These are phyloP conservation scores for Lochmaea crataegi DNA, from an alignment of 2,888 invertebrate species.

Conservation along the genomic window DNA sequence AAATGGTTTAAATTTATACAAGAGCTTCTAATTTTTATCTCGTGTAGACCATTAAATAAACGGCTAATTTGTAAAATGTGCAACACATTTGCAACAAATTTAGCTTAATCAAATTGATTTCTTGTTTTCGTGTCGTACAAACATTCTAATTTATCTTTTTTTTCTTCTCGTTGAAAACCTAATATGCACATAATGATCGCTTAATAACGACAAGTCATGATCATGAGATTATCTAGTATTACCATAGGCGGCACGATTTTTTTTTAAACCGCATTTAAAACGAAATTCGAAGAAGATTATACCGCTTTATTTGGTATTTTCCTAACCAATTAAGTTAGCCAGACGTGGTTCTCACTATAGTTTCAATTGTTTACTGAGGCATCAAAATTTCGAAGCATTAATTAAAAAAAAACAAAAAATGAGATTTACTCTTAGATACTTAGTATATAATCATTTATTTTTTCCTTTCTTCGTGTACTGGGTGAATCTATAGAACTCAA, in stretches of 20 bases:
- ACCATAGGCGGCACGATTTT: constrained; percentile 8
- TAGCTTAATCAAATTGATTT: constrained; percentile 1
- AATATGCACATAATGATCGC: constrained; percentile 38
- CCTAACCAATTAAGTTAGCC: no score
- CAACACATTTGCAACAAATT: constrained; percentile 11
- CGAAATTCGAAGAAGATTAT: no score
- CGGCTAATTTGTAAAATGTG: not conserved
- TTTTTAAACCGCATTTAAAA: no score
- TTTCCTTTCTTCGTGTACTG: no score
- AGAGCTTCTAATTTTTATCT: not conserved
- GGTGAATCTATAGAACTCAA: no score
- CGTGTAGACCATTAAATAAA: not conserved
- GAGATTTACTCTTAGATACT: no score
- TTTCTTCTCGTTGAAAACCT: constrained; percentile 31
- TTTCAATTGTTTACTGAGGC: no score
- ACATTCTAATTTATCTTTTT: constrained; percentile 23
- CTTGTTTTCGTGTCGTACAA: constrained; percentile 18
- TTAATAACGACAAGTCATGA: constrained; percentile 39
- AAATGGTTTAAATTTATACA: not conserved
- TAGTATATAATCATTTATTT: no score
- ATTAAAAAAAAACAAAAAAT: no score
- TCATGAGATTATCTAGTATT: constrained; percentile 25
- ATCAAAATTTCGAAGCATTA: no score
- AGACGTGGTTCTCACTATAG: no score
- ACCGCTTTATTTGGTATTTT: no score